A percentile compares a stretch with the other conserved stretches of the same genome.
Conservation (phyloP, 2,888 invertebrate genomes). For the Drosophila robusta region DNA sequence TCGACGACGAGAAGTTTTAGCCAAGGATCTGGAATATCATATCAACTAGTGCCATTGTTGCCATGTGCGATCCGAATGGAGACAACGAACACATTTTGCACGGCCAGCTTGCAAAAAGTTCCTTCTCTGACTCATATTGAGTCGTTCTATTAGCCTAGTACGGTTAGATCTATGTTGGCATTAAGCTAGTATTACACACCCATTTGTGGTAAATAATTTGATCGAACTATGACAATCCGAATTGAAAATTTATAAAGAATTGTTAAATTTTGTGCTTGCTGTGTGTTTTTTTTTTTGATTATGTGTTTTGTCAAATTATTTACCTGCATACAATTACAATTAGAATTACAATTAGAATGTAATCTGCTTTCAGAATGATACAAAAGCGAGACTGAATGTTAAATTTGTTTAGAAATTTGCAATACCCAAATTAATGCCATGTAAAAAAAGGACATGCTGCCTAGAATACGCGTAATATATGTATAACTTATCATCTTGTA, state of each 20-base stretch:
- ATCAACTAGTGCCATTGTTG: slow-evolving; percentile 62
- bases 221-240: not conserved
- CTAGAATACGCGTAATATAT: slow-evolving; percentile 24
- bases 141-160: slow-evolving; percentile 43
- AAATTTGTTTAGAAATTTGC: slow-evolving; percentile 27
- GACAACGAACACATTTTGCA: slow-evolving; percentile 62
- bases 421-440: slow-evolving; percentile 47
- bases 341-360: slow-evolving; percentile 14
- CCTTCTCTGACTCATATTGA: slow-evolving; percentile 79
- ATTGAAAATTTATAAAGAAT: slow-evolving; percentile 2
- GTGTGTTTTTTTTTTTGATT: slow-evolving; percentile 3
- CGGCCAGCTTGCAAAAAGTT: slow-evolving; percentile 65
- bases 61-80: slow-evolving; percentile 50
- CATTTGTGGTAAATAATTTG: slow-evolving; percentile 15
- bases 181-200: slow-evolving; percentile 18
- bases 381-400: slow-evolving; percentile 50
- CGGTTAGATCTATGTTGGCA: slow-evolving; percentile 12
- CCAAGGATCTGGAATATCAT: slow-evolving; percentile 11
- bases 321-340: slow-evolving; percentile 1
- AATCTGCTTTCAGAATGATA: slow-evolving; percentile 37
- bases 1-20: slow-evolving; percentile 85
- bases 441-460: slow-evolving; percentile 16
- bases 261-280: slow-evolving; percentile 20
- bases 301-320: slow-evolving; percentile 16
- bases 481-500: slow-evolving; percentile 43